Conservation (phyloP, 1,140 invertebrate species). For the Drosophila orosa region DNA sequence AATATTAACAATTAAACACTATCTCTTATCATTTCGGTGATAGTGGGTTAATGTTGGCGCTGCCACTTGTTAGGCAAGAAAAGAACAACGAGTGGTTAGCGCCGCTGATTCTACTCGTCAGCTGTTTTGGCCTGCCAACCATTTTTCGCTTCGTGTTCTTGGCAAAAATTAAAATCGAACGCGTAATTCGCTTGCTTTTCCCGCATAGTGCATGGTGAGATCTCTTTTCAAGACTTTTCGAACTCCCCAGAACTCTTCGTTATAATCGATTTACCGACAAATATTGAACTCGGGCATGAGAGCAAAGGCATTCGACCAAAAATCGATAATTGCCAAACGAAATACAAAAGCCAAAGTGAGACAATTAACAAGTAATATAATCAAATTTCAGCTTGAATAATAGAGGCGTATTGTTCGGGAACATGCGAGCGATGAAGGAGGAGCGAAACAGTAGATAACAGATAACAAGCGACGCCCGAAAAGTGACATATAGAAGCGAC, state of each 20-base stretch:
- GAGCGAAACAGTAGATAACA: slow-evolving; percentile 52
- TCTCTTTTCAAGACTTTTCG: background rate
- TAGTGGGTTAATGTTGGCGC: slow-evolving; percentile 4
- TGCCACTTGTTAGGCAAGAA: slow-evolving; percentile 10
- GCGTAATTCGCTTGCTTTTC: slow-evolving; percentile 43
- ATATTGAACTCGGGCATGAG: background rate
- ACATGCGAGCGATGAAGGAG: slow-evolving; percentile 59
- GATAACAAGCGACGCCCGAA: slow-evolving; percentile 69
- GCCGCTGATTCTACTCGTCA: slow-evolving; percentile 23
- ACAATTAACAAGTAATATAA: slow-evolving; percentile 35
- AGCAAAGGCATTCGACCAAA: slow-evolving; percentile 19
- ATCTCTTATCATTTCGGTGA: too few relatives aligned
- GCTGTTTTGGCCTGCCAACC: slow-evolving; percentile 37
- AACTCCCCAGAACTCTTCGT: too few relatives aligned
- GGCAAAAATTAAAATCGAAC: slow-evolving; percentile 38
- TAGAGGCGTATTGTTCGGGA: slow-evolving; percentile 46
- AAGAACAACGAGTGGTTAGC: slow-evolving; percentile 24
- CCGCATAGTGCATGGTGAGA: slow-evolving; percentile 24
- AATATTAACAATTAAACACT: too few relatives aligned
- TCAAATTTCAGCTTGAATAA: slow-evolving; percentile 49
- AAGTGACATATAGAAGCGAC: slow-evolving; percentile 46
- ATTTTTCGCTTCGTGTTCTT: slow-evolving; percentile 58
- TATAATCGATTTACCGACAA: background rate
- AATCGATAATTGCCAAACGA: slow-evolving; percentile 69
- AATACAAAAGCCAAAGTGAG: slow-evolving; percentile 37